Evolutionary conservation across 2,888 invertebrate species (phyloP).

Genomic region (Pardosa pseudoannulata): DNA sequence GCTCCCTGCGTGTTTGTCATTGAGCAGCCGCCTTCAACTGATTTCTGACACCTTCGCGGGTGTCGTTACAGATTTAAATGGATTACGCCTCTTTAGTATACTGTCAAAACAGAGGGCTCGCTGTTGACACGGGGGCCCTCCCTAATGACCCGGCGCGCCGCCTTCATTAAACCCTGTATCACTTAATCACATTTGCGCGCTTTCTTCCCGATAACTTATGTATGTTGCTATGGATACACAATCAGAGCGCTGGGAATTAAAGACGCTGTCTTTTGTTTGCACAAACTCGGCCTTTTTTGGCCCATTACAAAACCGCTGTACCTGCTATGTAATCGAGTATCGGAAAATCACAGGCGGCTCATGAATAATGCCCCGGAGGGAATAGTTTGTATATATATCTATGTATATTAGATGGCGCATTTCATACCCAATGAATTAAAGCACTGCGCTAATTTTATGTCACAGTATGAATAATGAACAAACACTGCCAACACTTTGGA

Average conservation of each 20-base stretch:
- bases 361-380: background rate
- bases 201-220: conserved; percentile 58
- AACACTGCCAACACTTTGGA: background rate
- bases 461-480: background rate
- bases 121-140: conserved; percentile 62
- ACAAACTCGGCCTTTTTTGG: conserved; percentile 7
- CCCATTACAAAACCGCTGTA: conserved; percentile 31
- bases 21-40: conserved; percentile 58
- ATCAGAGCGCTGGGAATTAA: conserved; percentile 45
- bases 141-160: conserved; percentile 56
- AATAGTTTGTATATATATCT: background rate
- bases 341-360: background rate
- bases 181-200: conserved; percentile 68
- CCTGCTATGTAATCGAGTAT: conserved; percentile 8
- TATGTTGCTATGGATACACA: conserved; percentile 70
- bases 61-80: conserved; percentile 73
- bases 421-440: background rate
- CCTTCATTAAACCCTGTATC: conserved; percentile 69
- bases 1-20: conserved; percentile 45
- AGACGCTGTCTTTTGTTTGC: conserved; percentile 40
- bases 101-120: conserved; percentile 69
- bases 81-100: conserved; percentile 72
- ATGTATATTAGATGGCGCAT: background rate
- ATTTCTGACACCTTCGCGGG: conserved; percentile 72
- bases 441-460: background rate